Evolutionary conservation across 2,113 vertebrate genomes (phyloP).

Genomic region (Campylomormyrus numenius): DNA sequence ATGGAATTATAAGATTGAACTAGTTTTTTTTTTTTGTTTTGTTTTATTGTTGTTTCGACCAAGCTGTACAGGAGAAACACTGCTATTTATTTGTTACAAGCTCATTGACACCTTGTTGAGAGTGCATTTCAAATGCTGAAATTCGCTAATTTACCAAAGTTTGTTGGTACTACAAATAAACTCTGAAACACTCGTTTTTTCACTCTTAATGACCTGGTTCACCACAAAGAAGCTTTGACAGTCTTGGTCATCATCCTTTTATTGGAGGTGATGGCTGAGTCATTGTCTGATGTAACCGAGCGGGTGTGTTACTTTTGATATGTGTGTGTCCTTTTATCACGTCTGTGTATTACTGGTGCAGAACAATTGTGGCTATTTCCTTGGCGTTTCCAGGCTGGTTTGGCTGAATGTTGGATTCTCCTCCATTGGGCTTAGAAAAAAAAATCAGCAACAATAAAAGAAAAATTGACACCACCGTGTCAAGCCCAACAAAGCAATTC

Average conservation of each 20-base stretch:
- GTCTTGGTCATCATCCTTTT: neutral
- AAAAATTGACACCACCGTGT: neutral
- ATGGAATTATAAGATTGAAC: slow-evolving; percentile 26
- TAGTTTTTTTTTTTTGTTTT: slow-evolving; percentile 26
- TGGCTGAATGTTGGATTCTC: neutral
- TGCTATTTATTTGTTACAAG: slow-evolving; percentile 45
- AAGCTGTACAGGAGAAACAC: slow-evolving; percentile 31
- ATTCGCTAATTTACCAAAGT: slow-evolving; percentile 46
- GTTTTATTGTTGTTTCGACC: slow-evolving; percentile 26
- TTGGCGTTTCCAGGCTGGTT: neutral
- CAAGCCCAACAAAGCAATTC: neutral
- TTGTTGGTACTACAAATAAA: slow-evolving; percentile 46
- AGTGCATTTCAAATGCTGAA: slow-evolving; percentile 37
- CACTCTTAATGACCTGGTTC: neutral
- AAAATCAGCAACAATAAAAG: neutral
- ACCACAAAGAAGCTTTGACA: neutral
- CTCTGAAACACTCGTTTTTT: neutral
- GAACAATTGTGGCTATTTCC: neutral
- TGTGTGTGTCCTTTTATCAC: neutral
- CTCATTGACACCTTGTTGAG: slow-evolving; percentile 25
- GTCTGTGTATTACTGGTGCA: neutral
- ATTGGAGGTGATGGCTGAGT: neutral
- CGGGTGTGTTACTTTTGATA: neutral
- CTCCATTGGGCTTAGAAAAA: neutral
- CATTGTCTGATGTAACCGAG: neutral